Conservation (phyloP, 2,888 invertebrate species). For the Drosophila borealis region DNA sequence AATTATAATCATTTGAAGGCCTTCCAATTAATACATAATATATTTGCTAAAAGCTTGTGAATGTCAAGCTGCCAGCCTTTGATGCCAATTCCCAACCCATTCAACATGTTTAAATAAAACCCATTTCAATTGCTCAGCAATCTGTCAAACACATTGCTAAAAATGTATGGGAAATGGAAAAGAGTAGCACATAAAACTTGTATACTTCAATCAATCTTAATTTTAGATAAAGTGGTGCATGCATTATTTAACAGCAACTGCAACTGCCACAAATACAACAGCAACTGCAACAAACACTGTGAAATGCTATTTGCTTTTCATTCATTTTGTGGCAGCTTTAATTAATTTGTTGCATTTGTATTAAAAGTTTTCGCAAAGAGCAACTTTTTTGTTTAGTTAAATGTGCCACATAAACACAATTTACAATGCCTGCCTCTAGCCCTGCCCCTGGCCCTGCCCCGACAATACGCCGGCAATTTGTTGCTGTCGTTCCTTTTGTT, state of each 20-base stretch:
- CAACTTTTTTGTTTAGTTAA: constrained; percentile 28
- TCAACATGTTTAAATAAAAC: background rate
- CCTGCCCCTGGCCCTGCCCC: no score
- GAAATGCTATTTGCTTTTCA: constrained; percentile 42
- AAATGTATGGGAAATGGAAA: no score
- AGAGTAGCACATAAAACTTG: constrained; percentile 10
- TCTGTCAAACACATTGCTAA: background rate
- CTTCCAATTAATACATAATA: no score
- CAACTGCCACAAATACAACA: constrained; percentile 9
- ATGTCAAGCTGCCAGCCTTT: no score
- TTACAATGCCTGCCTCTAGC: constrained; percentile 1
- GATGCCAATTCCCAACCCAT: no score
- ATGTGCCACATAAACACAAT: constrained; percentile 31
- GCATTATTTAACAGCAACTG: constrained; percentile 47
- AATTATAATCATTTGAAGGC: no score
- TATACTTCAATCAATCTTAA: constrained; percentile 62
- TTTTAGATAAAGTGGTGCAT: constrained; percentile 47
- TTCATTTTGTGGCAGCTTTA: constrained; percentile 65
- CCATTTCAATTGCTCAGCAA: background rate
- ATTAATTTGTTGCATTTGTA: constrained; percentile 71
- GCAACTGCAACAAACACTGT: constrained; percentile 16
- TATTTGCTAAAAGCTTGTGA: no score
- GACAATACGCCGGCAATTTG: background rate
- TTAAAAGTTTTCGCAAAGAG: constrained; percentile 2
- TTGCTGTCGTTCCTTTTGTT: background rate